Base-by-base conservation (phyloP, 2,888 invertebrate species). In the Micoletzkya japonica region DNA sequence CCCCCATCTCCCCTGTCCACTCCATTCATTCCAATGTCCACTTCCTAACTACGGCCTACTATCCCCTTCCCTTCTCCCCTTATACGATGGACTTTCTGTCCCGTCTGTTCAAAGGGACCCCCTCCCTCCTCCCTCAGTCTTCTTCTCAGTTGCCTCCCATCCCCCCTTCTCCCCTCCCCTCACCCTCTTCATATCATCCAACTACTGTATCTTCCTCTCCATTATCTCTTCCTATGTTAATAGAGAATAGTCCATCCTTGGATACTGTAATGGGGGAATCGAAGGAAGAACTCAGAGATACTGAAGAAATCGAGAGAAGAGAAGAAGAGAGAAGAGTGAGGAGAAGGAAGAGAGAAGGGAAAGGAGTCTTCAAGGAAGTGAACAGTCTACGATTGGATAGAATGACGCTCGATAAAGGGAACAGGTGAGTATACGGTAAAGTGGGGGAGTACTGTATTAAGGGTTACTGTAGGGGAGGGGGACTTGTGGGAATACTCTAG, bases 101-200 rank as follows among this genome's bases (percentile, higher is more conserved):
- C 59, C 49, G 44, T 17, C 56, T 30, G 28, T 49, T 52, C 52
- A 52, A n/a, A n/a, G 17, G 24, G 6, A 52, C 49, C 32, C 63
- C 64, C 30, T 57, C 57, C 68, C n/a, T 34, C n/a, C 39, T 24
- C 56, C 39, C 36, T 52, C 34, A 37, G 28, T 32, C 57, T 34
- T 30, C 57, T 56, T 30, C n/a, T 26, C 32, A 61, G 39, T 32
- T 34, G 37, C 60, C 32, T 56, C 24, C 66, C 44, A 32, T 61
- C 39, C 32, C 64, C 58, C 63, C 56, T 58, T 56, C 60, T 70
- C 54, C 24, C 54, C 26, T 7, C 26, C 54, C 24, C 54, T 54
- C 17, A 49, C 49, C 49, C 50, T 20, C 50, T 64, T 49, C 20
- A 10, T 49, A 44, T 44, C 44, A 14, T 20, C 44, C 44, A 44